Evolutionary conservation across 2,888 invertebrate genomes (phyloP), one percentile per base, ranked within the genome.

Genomic region (Griposia aprilina): DNA sequence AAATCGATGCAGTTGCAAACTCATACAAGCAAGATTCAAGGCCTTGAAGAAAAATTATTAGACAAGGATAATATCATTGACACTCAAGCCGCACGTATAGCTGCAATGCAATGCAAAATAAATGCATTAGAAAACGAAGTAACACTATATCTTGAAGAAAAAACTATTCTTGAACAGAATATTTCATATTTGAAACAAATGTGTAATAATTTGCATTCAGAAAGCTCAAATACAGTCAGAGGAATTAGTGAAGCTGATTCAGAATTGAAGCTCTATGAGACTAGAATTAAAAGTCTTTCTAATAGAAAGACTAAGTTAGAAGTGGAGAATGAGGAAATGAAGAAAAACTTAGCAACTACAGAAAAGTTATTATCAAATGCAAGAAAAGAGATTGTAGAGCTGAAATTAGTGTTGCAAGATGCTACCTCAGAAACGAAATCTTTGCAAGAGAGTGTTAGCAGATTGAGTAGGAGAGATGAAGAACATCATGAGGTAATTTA

Each of bases 301-400:
- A 95, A 95, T 83, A 96, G 97, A 89, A 97, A 98, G 73, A 97
- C 97, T 1, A 97, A 97, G 87, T 93, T 98, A 86, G 98, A 98
- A 94, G 95, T 97, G 6, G 98, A 98, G 89, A 94, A 98, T 78
- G 97, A 97, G 30, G 97, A 97, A 86, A 94, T 97, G 75, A 96
- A 95, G 77, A 97, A 97, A 63, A 97, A 97, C 82, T 95, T 97
- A 71, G 95, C 96, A 65, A 96, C 97, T 73, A 95, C 97, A 17
- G 98, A 98, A 87, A 97, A 97, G n/a, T 97, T 90, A 97, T 97
- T 95, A 90, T 98, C 91, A 97, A 98, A 94, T 97, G 97, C 92
- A 97, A 98, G 95, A 97, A 98, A 92, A 97, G 98, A 89, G 97
- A 97, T 93, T n/a, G 97, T 98, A 48, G 97, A 97, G 80, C 95